phyloP scores from a whole-genome alignment of 2,797 vertebrate species.

The Coluber constrictor region DNA sequence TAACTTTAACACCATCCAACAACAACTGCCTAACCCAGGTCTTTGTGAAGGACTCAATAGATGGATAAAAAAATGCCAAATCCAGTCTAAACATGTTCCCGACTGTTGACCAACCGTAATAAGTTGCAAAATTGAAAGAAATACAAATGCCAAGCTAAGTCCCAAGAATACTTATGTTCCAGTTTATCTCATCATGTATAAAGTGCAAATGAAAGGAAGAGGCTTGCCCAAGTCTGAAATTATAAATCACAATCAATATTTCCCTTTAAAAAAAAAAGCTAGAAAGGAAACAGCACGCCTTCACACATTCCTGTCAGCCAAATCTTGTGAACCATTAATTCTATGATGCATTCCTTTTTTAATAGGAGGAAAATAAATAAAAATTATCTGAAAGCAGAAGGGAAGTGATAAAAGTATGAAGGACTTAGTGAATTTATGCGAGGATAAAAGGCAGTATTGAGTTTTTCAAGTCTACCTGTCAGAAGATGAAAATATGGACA shows the following conservation, averaged over 20 bases:
- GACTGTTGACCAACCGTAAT: background rate
- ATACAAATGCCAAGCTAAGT: background rate
- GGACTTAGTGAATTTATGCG: background rate
- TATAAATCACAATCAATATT: conserved; percentile 42
- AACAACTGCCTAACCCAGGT: background rate
- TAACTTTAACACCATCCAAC: background rate
- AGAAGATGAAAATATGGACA: background rate
- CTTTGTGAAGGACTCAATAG: background rate
- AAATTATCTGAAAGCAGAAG: background rate
- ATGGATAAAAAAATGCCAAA: background rate
- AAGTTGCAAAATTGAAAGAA: background rate
- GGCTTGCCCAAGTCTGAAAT: conserved; percentile 42
- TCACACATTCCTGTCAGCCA: conserved; percentile 41
- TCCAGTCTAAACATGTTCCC: background rate
- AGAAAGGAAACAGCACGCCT: conserved; percentile 21
- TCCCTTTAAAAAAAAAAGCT: conserved; percentile 12
- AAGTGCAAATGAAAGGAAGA: background rate
- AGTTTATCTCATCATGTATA: background rate
- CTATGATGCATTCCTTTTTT: background rate
- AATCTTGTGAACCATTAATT: conserved; percentile 41
- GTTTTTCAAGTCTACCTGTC: rapidly evolving
- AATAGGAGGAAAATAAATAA: conserved; percentile 10
- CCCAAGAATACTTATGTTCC: background rate
- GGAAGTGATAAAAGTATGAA: background rate
- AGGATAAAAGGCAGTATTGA: background rate